These are phyloP conservation scores for Pseudorhombus dupliciocellatus DNA, from an alignment of 2,113 vertebrate species.

Conservation along the genomic window DNA sequence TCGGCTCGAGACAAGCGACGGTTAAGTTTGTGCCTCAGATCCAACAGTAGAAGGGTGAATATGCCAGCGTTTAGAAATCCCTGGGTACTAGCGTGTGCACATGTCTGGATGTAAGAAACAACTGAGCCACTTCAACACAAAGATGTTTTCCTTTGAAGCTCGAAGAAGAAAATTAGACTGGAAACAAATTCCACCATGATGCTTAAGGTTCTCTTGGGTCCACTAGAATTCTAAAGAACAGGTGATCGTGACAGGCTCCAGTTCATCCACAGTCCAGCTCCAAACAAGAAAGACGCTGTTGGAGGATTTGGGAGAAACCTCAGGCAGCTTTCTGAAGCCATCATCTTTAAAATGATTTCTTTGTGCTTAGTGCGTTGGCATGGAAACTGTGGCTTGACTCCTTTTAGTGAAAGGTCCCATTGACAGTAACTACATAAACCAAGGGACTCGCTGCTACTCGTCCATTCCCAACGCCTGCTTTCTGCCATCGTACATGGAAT, in stretches of 20 bases:
- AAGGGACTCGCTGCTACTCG: background rate
- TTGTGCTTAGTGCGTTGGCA: background rate
- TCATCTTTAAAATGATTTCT: background rate
- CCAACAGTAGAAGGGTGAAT: background rate
- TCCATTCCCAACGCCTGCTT: background rate
- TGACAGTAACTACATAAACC: background rate
- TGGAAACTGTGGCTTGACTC: background rate
- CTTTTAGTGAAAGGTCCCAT: background rate
- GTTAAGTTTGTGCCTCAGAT: background rate
- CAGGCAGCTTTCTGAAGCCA: background rate
- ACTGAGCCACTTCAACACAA: too few species aligned
- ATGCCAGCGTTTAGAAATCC: background rate
- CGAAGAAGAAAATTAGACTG: background rate
- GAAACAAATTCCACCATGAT: background rate
- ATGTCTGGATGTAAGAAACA: background rate
- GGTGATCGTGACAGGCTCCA: too few species aligned
- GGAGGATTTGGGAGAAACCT: too few species aligned
- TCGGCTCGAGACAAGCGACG: background rate
- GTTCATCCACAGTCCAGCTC: too few species aligned
- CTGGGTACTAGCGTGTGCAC: background rate
- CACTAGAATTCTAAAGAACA: too few species aligned
- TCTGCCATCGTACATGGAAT: background rate
- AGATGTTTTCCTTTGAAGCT: too few species aligned
- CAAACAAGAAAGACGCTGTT: too few species aligned
- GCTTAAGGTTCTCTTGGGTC: background rate